These are phyloP conservation scores for Leucania comma DNA, from an alignment of 2,888 invertebrate genomes.

Conservation along the genomic window DNA sequence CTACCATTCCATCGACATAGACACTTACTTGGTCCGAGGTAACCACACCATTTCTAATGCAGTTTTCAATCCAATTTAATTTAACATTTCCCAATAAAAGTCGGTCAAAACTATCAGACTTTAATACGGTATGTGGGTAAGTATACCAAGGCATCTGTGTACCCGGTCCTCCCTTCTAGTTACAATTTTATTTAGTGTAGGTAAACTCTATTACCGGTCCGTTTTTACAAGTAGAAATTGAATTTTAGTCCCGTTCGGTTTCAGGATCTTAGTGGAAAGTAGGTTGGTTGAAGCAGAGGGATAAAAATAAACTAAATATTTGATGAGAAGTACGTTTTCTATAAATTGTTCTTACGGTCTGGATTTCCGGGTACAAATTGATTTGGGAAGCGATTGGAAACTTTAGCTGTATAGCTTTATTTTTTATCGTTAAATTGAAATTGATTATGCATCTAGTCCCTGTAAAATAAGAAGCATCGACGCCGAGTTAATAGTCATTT, in stretches of 20 bases:
- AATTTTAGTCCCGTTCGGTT: constrained; percentile 82
- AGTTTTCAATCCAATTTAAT: constrained; percentile 47
- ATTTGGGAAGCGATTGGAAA: constrained; percentile 25
- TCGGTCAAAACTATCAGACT: constrained; percentile 53
- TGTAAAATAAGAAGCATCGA: neutral
- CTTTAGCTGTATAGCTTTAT: constrained; percentile 9
- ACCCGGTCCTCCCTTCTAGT: constrained; percentile 72
- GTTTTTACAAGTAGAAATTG: constrained; percentile 88
- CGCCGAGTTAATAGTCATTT: too few relatives aligned
- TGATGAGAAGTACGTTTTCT: constrained; percentile 42
- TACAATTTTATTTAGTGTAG: constrained; percentile 87
- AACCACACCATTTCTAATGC: constrained; percentile 47
- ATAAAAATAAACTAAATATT: constrained; percentile 76
- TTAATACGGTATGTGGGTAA: constrained; percentile 51
- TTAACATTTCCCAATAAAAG: constrained; percentile 54
- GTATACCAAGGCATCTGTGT: constrained; percentile 69
- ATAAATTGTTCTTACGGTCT: constrained; percentile 30
- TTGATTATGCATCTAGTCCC: neutral
- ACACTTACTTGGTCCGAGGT: constrained; percentile 24
- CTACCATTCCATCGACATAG: constrained; percentile 21
- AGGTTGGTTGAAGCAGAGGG: constrained; percentile 79
- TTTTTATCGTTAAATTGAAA: constrained; percentile 13
- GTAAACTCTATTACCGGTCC: constrained; percentile 88
- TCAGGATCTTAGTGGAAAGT: constrained; percentile 82
- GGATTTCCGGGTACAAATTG: constrained; percentile 27